phyloP scores from a whole-genome alignment of 2,113 vertebrate species.

The Apodemus sylvaticus region DNA sequence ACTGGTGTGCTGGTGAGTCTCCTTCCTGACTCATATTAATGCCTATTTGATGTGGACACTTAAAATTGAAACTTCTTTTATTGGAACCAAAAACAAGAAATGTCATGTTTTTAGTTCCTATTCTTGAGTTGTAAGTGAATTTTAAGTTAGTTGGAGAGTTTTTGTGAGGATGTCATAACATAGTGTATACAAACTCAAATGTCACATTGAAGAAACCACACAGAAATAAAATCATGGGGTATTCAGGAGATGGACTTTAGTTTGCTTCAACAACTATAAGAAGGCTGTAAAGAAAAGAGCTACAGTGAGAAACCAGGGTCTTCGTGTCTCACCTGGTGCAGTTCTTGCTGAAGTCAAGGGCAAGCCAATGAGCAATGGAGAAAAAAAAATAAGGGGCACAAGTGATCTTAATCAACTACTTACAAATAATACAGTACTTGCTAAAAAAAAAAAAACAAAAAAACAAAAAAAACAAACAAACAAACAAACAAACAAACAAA shows the following conservation, averaged over 20 bases:
- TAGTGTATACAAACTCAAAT: neutral
- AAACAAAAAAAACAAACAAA: too few relatives aligned
- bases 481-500: too few relatives aligned
- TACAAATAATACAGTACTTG: neutral
- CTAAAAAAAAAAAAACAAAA: too few relatives aligned
- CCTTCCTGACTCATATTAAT: slow-evolving; percentile 71
- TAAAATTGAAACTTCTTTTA: slow-evolving; percentile 47
- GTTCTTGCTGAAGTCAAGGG: neutral
- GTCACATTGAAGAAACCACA: neutral
- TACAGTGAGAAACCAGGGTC: neutral
- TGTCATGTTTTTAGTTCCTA: slow-evolving; percentile 60
- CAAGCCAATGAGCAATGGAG: neutral
- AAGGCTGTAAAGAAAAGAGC: neutral
- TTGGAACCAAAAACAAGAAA: slow-evolving; percentile 70
- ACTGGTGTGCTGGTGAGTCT: slow-evolving; percentile 47
- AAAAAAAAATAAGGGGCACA: neutral
- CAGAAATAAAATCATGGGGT: neutral
- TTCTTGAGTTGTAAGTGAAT: neutral
- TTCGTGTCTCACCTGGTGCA: neutral
- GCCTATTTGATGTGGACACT: slow-evolving; percentile 21
- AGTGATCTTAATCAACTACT: neutral
- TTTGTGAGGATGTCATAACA: neutral
- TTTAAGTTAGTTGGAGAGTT: neutral
- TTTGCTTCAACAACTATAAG: neutral
- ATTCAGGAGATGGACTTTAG: neutral